Conservation (phyloP, 2,797 vertebrate genomes). For the Lateolabrax maculatus region DNA sequence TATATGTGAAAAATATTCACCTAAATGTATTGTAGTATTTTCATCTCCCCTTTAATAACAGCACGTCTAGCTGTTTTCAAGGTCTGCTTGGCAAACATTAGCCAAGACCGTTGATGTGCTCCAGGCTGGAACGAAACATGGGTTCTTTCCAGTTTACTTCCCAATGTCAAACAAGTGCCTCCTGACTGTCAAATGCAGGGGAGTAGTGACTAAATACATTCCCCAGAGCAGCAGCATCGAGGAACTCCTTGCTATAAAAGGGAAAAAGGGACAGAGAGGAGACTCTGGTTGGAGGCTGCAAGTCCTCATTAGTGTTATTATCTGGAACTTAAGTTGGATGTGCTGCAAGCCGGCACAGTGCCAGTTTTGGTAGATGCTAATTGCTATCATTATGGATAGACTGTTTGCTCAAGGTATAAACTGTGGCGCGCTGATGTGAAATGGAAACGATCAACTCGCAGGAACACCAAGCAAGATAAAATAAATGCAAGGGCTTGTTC, state of each 20-base stretch:
- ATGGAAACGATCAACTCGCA: slow-evolving; percentile 52
- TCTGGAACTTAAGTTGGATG: slow-evolving; percentile 62
- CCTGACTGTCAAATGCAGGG: slow-evolving; percentile 77
- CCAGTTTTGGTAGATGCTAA: slow-evolving; percentile 68
- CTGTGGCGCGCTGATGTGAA: slow-evolving; percentile 38
- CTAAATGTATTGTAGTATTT: slow-evolving; percentile 13
- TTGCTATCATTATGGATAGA: slow-evolving; percentile 64
- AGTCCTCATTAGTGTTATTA: slow-evolving; percentile 77
- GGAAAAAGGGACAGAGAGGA: slow-evolving; percentile 65
- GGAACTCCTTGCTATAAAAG: slow-evolving; percentile 82
- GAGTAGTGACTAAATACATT: slow-evolving; percentile 78
- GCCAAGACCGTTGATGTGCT: slow-evolving; percentile 69
- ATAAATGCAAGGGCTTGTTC: slow-evolving; percentile 23
- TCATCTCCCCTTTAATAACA: slow-evolving; percentile 29
- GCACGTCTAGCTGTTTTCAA: slow-evolving; percentile 45
- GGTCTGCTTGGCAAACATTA: slow-evolving; percentile 64
- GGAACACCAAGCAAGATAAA: slow-evolving; percentile 42
- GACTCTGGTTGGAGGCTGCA: slow-evolving; percentile 63
- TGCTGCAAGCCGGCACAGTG: slow-evolving; percentile 46
- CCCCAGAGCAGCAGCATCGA: slow-evolving; percentile 74
- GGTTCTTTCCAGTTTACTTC: slow-evolving; percentile 80
- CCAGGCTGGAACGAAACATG: slow-evolving; percentile 73
- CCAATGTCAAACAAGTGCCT: slow-evolving; percentile 84
- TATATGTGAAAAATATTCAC: background rate
- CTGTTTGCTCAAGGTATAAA: slow-evolving; percentile 69